Percentiles rank a stretch among this genome's conserved stretches.
Conservation (phyloP, 1,140 invertebrate species). For the Euwallacea fornicatus region DNA sequence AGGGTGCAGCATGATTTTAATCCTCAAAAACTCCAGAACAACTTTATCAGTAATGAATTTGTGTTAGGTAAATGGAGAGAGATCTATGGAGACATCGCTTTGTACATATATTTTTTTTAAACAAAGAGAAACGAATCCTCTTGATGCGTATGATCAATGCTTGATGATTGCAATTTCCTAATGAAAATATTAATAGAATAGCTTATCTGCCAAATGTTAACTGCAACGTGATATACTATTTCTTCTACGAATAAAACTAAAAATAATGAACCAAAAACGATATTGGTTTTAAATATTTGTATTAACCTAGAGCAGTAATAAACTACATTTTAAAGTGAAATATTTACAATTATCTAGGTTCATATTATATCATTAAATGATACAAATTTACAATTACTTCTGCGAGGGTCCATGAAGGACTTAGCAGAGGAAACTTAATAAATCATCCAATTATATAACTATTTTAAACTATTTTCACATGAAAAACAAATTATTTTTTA, state of each 20-base stretch:
- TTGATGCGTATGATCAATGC: too few relatives aligned
- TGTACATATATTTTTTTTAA: too few relatives aligned
- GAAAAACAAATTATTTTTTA: slow-evolving; percentile 25
- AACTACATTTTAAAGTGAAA: slow-evolving; percentile 35
- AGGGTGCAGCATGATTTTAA: too few relatives aligned
- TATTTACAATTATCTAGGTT: slow-evolving; percentile 39
- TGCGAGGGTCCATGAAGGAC: slow-evolving; percentile 6
- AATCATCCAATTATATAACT: slow-evolving; percentile 32
- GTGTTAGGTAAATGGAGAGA: neutral
- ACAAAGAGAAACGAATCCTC: too few relatives aligned
- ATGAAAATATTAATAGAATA: too few relatives aligned
- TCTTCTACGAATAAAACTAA: too few relatives aligned
- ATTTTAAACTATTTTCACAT: slow-evolving; percentile 31
- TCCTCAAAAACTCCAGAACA: too few relatives aligned
- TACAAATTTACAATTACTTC: slow-evolving; percentile 33
- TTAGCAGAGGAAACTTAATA: slow-evolving; percentile 25
- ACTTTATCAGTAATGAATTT: neutral
- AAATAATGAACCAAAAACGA: neutral
- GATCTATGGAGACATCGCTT: too few relatives aligned
- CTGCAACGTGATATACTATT: too few relatives aligned
- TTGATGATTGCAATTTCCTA: too few relatives aligned
- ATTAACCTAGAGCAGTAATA: slow-evolving; percentile 37
- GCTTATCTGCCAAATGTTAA: too few relatives aligned
- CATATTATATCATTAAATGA: slow-evolving; percentile 23
- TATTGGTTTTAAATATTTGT: slow-evolving; percentile 9